These are phyloP conservation scores for Numenius phaeopus DNA, from an alignment of 2,797 vertebrate genomes.

Conservation along the genomic window DNA sequence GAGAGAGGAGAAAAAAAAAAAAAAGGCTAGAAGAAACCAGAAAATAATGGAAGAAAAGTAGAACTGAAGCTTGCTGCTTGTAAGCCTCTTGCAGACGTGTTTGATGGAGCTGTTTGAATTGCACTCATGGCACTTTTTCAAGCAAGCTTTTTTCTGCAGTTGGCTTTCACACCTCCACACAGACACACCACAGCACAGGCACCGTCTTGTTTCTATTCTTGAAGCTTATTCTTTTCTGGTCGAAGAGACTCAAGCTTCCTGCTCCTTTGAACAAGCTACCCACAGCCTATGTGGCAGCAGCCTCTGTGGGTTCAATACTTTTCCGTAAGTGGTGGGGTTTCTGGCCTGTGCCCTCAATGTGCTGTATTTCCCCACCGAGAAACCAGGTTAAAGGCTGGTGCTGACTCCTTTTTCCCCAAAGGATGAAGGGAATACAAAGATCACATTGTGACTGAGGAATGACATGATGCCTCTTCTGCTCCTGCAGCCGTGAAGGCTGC, in stretches of 20 bases:
- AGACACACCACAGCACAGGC: not conserved
- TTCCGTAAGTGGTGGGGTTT: rapidly evolving
- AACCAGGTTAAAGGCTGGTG: not conserved
- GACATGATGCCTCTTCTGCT: not conserved
- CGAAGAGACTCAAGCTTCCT: not conserved
- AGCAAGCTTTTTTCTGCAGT: not conserved
- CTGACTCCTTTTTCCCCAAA: not conserved
- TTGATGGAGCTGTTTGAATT: not conserved
- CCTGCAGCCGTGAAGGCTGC: not conserved
- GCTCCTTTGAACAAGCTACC: not conserved
- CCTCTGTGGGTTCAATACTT: not conserved
- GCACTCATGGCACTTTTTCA: not conserved
- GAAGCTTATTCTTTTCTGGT: not conserved
- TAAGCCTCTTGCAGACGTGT: not conserved
- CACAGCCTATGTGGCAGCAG: not conserved
- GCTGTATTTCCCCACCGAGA: not conserved
- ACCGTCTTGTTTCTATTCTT: not conserved
- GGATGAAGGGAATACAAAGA: not conserved
- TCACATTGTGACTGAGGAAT: not conserved
- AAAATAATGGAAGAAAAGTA: not conserved
- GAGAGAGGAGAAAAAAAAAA: not conserved
- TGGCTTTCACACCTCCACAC: not conserved
- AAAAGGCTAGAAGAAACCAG: not conserved
- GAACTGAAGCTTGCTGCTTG: not conserved
- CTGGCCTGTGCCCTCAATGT: not conserved